phyloP scores from a whole-genome alignment of 2,888 invertebrate species.

The Homarus gammarus region DNA sequence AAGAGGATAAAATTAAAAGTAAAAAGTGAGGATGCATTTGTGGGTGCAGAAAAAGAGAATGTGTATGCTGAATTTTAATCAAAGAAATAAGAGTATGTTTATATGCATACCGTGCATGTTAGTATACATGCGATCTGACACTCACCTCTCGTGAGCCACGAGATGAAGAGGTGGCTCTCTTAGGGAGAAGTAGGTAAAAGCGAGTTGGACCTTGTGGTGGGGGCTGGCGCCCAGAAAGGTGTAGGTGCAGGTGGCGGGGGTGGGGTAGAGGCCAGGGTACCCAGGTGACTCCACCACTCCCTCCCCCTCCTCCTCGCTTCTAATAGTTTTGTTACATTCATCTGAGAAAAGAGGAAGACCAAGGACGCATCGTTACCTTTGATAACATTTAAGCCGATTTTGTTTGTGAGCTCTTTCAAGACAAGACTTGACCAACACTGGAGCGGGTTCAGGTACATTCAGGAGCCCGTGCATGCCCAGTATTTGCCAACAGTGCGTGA shows the following conservation, averaged over 20 bases:
- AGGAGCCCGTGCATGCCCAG: no score
- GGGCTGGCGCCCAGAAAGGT: constrained; percentile 7
- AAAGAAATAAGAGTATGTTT: neutral
- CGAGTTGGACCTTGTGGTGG: constrained; percentile 6
- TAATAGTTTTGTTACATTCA: constrained; percentile 26
- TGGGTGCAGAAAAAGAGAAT: neutral
- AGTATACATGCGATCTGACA: neutral
- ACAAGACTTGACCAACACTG: no score
- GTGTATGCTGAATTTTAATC: neutral
- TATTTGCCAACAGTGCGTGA: no score
- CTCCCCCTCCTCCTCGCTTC: constrained; percentile 1
- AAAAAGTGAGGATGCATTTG: neutral
- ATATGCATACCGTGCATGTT: neutral
- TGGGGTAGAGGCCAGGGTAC: neutral
- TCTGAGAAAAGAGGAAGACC: neutral
- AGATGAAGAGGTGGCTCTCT: constrained; percentile 7
- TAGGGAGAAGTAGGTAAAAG: constrained; percentile 23
- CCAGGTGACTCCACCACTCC: constrained; percentile 1
- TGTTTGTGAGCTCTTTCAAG: no score
- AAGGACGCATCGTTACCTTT: no score
- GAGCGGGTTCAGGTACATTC: no score
- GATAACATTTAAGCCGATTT: no score
- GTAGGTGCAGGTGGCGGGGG: constrained; percentile 4
- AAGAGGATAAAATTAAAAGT: no score
- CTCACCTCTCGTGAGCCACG: constrained; percentile 21